These are phyloP conservation scores for Ryuthela nishihirai DNA, from an alignment of 2,888 invertebrate species.

Conservation along the genomic window DNA sequence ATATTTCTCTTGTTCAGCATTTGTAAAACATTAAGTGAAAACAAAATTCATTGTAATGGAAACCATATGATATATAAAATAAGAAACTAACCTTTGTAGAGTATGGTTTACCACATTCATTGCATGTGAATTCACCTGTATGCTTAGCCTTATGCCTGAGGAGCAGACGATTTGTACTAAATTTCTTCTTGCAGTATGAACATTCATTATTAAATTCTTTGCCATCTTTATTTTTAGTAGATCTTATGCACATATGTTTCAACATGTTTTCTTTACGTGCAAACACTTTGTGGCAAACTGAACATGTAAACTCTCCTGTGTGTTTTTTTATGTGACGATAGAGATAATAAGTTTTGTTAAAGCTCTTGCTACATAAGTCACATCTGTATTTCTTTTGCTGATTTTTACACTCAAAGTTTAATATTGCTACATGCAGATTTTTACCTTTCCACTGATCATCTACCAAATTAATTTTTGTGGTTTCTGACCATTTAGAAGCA, in stretches of 20 bases:
- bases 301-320: slow-evolving; percentile 56
- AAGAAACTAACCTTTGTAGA: slow-evolving; percentile 43
- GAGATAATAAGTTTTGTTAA: slow-evolving; percentile 51
- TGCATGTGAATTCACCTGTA: slow-evolving; percentile 49
- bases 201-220: slow-evolving; percentile 46
- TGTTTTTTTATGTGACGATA: slow-evolving; percentile 57
- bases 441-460: no score
- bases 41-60: no score
- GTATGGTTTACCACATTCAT: slow-evolving; percentile 48
- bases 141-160: slow-evolving; percentile 54
- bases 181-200: slow-evolving; percentile 51
- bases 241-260: slow-evolving; percentile 39
- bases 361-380: slow-evolving; percentile 51
- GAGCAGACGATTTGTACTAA: slow-evolving; percentile 54
- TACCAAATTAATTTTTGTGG: no score
- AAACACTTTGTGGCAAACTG: slow-evolving; percentile 53
- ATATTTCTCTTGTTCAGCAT: no score
- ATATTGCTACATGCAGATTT: no score
- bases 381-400: no score
- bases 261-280: slow-evolving; percentile 53
- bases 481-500: no score
- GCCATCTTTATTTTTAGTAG: slow-evolving; percentile 39
- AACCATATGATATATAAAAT: no score
- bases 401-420: no score
- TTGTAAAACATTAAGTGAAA: no score